A percentile compares a stretch with the other conserved stretches of the same genome.
These are phyloP conservation scores for Lagopus leucura DNA, from an alignment of 2,113 vertebrate genomes.

Conservation along the genomic window DNA sequence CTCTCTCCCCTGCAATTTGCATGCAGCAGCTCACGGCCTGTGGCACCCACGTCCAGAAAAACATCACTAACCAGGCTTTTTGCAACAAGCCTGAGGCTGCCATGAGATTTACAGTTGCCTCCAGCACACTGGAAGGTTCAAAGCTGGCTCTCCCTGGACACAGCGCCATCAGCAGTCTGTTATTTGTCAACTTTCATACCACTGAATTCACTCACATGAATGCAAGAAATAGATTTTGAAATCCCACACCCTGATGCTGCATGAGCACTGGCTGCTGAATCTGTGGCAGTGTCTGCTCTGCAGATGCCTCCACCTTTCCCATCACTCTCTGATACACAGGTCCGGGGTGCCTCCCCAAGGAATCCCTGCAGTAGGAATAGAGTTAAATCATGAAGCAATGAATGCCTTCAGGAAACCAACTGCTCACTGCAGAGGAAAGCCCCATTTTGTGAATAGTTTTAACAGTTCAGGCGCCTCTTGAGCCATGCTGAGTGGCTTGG, in stretches of 20 bases:
- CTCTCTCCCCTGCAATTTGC: not conserved
- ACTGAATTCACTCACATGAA: not conserved
- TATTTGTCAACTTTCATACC: not conserved
- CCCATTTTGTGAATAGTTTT: not conserved
- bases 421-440: not conserved
- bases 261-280: not conserved
- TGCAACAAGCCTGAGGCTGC: not conserved
- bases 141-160: not conserved
- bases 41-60: not conserved
- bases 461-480: not conserved
- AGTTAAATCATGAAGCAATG: not conserved
- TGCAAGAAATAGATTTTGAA: not conserved
- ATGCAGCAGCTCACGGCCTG: not conserved
- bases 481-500: not conserved
- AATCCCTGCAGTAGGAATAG: not conserved
- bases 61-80: not conserved
- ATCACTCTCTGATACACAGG: accelerated
- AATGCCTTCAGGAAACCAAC: not conserved
- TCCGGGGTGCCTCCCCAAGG: not conserved
- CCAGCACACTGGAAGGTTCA: not conserved
- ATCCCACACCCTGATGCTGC: not conserved
- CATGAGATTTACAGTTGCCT: not conserved
- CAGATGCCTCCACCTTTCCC: not conserved
- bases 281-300: accelerated
- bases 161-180: not conserved